Percentiles rank a stretch among this genome's conserved stretches.
phyloP scores from a whole-genome alignment of 2,797 vertebrate genomes.

The Ptychadena robeensis region DNA sequence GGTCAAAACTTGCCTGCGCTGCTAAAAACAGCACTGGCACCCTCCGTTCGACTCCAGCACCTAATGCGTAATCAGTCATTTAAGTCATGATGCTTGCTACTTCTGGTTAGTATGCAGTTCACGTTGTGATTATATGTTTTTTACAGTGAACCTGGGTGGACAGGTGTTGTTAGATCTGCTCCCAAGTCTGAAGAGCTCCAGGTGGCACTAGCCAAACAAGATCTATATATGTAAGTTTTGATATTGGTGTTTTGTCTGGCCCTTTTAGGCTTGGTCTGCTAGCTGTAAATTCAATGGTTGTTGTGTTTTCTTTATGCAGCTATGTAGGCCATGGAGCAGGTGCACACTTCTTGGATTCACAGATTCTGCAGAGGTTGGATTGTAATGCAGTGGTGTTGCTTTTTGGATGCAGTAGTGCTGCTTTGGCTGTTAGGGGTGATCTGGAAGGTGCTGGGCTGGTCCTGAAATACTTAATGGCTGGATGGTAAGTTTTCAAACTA shows the following conservation, averaged over 20 bases:
- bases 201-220: conserved; percentile 80
- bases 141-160: conserved; percentile 81
- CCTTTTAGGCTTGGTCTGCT: neutral
- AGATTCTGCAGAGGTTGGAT: conserved; percentile 75
- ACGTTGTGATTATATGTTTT: neutral
- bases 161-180: conserved; percentile 81
- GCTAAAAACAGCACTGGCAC: too few species aligned
- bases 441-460: conserved; percentile 88
- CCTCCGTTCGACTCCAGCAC: too few species aligned
- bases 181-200: conserved; percentile 80
- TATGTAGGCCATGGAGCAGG: conserved; percentile 91
- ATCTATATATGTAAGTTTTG: conserved; percentile 90
- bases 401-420: conserved; percentile 92
- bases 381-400: conserved; percentile 84
- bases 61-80: too few species aligned
- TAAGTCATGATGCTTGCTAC: too few species aligned
- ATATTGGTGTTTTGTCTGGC: neutral
- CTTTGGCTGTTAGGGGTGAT: conserved; percentile 81
- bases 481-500: conserved; percentile 80
- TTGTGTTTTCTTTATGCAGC: conserved; percentile 67
- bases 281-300: neutral
- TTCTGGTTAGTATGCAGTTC: too few species aligned
- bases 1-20: too few species aligned
- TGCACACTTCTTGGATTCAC: conserved; percentile 82
- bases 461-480: conserved; percentile 89